phyloP scores from a whole-genome alignment of 35 echinoderm and acorn worm genomes.

The Eucidaris tribuloides region DNA sequence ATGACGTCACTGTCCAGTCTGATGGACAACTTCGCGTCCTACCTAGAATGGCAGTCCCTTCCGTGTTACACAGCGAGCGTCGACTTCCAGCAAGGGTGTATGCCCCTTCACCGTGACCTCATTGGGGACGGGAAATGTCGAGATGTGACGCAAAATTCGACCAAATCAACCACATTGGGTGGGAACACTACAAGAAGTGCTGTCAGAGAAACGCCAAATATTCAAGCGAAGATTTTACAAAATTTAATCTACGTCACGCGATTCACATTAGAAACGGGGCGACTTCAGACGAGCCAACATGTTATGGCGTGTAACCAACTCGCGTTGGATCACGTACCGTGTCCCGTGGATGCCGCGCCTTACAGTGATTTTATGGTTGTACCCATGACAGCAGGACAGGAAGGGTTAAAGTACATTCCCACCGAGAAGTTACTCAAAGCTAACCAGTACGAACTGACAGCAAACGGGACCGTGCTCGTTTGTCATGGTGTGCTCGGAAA shows the following conservation, averaged over 20 bases:
- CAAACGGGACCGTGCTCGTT: slow-evolving; percentile 6
- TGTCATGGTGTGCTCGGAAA: slow-evolving; percentile 15
- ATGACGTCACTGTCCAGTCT: neutral
- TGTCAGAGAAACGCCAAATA: neutral
- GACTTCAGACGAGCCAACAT: neutral
- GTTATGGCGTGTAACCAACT: slow-evolving; percentile 16
- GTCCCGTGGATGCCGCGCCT: slow-evolving; percentile 2
- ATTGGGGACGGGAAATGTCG: neutral
- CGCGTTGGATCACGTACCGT: slow-evolving; percentile 8
- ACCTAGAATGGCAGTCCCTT: neutral
- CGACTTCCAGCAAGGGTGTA: slow-evolving; percentile 12
- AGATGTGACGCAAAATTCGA: neutral
- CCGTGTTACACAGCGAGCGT: neutral
- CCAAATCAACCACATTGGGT: neutral
- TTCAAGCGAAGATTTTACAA: slow-evolving; percentile 3
- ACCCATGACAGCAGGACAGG: neutral
- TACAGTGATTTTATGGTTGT: slow-evolving; percentile 23
- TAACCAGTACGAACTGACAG: slow-evolving; percentile 16
- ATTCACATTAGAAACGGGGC: neutral
- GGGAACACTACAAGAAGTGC: neutral
- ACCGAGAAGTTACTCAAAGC: slow-evolving; percentile 1
- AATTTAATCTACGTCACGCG: slow-evolving; percentile 12
- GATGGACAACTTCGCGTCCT: neutral
- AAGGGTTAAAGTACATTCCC: neutral
- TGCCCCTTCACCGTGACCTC: neutral